A percentile compares a stretch with the other conserved stretches of the same genome.
phyloP scores from a whole-genome alignment of 2,888 invertebrate species.

The Cantharis rufa region DNA sequence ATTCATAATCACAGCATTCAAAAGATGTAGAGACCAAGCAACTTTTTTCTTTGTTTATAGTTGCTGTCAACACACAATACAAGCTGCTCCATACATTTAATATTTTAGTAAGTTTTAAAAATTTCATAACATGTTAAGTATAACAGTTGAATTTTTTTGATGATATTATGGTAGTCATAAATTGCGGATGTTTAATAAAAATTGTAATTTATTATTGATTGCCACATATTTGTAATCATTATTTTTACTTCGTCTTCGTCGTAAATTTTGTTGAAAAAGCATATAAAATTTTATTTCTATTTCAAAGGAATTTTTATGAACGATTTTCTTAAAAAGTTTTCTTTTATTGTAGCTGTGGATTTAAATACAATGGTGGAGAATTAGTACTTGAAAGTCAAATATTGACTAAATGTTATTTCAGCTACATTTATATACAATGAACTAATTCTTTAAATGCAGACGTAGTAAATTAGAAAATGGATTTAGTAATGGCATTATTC shows the following conservation, averaged over 20 bases:
- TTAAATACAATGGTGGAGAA: not conserved
- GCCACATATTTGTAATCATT: not conserved
- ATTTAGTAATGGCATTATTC: slow-evolving; percentile 18
- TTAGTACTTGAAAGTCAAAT: not conserved
- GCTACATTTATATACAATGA: slow-evolving; percentile 4
- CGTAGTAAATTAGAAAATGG: slow-evolving; percentile 22
- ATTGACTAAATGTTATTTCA: slow-evolving; percentile 19
- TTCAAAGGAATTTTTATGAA: not conserved
- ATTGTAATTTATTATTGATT: not conserved
- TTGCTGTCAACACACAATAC: slow-evolving; percentile 11
- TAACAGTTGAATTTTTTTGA: not conserved
- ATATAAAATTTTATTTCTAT: not conserved
- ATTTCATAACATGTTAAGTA: not conserved
- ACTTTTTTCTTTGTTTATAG: slow-evolving; percentile 17
- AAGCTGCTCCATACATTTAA: slow-evolving; percentile 4
- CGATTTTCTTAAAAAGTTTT: not conserved
- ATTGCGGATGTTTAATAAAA: not conserved
- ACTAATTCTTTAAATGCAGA: slow-evolving; percentile 4
- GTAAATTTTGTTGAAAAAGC: not conserved
- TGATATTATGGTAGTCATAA: not conserved
- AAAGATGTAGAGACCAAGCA: slow-evolving; percentile 12
- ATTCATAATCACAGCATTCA: slow-evolving; percentile 12
- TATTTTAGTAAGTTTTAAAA: not conserved
- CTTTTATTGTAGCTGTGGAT: not conserved
- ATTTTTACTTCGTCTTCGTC: not conserved